Evolutionary conservation across 2,888 invertebrate species (phyloP).

Genomic region (Sepioteuthis lessoniana): DNA sequence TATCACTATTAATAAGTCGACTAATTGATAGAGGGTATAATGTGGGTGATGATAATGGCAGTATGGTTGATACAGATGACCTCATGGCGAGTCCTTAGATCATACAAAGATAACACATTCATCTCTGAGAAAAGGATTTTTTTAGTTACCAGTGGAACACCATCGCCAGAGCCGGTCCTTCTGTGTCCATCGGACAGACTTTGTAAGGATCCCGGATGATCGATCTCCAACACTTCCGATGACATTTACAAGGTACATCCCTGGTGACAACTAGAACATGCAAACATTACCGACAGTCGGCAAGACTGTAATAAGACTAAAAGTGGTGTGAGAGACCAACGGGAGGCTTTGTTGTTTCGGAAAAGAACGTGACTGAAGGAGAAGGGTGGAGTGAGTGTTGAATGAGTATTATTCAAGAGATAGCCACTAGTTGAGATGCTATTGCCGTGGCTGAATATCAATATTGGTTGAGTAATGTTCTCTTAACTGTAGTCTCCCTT

Average conservation of each 20-base stretch:
- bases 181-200: conserved; percentile 14
- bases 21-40: background rate
- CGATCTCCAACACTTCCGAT: conserved; percentile 15
- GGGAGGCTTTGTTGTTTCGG: background rate
- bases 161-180: conserved; percentile 23
- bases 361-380: background rate
- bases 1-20: too few relatives aligned
- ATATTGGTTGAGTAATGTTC: background rate
- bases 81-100: background rate
- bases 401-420: background rate
- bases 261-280: background rate
- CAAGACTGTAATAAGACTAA: background rate
- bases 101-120: background rate
- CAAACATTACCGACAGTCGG: background rate
- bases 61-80: background rate
- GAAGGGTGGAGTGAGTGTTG: background rate
- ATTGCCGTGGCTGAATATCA: background rate
- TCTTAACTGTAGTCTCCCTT: background rate
- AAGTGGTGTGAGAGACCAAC: background rate
- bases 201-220: conserved; percentile 14
- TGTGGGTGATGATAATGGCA: background rate
- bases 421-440: conserved; percentile 33
- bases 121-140: background rate
- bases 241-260: conserved; percentile 15
- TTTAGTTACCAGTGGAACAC: background rate